Evolutionary conservation across 2,888 invertebrate genomes (phyloP).

Genomic region (Lycophotia porphyrea): DNA sequence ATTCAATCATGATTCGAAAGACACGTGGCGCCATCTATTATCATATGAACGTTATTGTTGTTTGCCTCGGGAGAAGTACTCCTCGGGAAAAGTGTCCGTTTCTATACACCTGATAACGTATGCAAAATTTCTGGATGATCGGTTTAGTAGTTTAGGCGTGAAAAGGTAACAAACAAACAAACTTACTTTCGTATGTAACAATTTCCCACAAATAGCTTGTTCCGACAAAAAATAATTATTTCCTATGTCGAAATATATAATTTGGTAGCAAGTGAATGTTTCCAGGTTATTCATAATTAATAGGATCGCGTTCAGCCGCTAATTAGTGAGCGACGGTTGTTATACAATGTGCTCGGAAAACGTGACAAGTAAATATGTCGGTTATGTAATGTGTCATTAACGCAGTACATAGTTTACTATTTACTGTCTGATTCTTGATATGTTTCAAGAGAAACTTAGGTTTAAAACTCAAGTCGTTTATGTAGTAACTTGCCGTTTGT

Average conservation of each 20-base stretch:
- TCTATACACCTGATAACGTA: no score
- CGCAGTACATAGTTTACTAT: constrained; percentile 15
- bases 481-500: neutral
- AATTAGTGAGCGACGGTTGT: constrained; percentile 47
- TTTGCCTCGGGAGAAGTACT: no score
- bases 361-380: constrained; percentile 36
- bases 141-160: no score
- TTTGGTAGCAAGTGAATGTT: constrained; percentile 57
- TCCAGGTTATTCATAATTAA: constrained; percentile 62
- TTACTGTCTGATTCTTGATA: constrained; percentile 4
- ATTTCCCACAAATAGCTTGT: constrained; percentile 16
- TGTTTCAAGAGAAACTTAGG: neutral
- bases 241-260: constrained; percentile 63
- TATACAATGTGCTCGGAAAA: constrained; percentile 55
- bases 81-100: no score
- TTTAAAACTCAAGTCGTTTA: neutral
- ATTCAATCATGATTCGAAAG: no score
- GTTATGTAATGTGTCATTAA: constrained; percentile 47
- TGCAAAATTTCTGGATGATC: no score
- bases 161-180: no score
- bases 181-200: no score
- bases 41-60: no score
- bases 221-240: constrained; percentile 59
- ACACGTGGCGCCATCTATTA: no score
- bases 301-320: constrained; percentile 54